Percentiles rank a stretch among this genome's conserved stretches.
These are phyloP conservation scores for Eupeodes corollae DNA, from an alignment of 1,140 invertebrate genomes.

Conservation along the genomic window DNA sequence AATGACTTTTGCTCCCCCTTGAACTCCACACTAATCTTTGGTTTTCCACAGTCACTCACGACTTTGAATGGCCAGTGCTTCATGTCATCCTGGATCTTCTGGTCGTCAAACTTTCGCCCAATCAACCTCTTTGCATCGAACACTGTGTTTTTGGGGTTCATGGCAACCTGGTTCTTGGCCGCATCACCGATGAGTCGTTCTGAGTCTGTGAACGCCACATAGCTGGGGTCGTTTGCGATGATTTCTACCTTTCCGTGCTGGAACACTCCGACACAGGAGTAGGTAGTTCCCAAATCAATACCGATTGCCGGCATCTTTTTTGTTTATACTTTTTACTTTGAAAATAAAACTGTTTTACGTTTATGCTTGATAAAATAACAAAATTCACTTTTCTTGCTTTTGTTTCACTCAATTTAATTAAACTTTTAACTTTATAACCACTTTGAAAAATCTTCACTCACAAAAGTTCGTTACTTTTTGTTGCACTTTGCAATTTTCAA, in stretches of 20 bases:
- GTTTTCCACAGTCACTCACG: conserved; percentile 47
- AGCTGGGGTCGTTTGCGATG: conserved; percentile 87
- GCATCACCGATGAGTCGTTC: conserved; percentile 78
- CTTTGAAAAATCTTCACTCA: too few species aligned
- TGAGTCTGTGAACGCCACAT: conserved; percentile 78
- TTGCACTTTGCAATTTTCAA: too few species aligned
- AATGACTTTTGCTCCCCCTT: conserved; percentile 59
- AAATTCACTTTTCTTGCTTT: too few species aligned
- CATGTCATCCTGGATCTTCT: conserved; percentile 56
- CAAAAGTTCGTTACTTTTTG: too few species aligned
- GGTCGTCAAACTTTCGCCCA: conserved; percentile 50
- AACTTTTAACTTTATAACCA: too few species aligned
- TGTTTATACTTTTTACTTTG: conserved; percentile 18
- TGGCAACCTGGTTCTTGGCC: conserved; percentile 56
- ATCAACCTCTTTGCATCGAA: conserved; percentile 59
- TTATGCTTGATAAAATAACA: too few species aligned
- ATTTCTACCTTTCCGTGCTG: conserved; percentile 77
- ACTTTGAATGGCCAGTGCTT: conserved; percentile 62
- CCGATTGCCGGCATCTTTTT: conserved; percentile 47
- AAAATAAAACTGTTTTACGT: background rate
- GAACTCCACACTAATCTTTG: conserved; percentile 55
- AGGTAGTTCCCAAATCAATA: conserved; percentile 62
- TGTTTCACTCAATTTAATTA: too few species aligned
- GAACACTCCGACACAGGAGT: conserved; percentile 65
- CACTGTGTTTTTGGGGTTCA: conserved; percentile 70